phyloP scores from a whole-genome alignment of 2,888 invertebrate genomes.

The Tinea semifulvella region DNA sequence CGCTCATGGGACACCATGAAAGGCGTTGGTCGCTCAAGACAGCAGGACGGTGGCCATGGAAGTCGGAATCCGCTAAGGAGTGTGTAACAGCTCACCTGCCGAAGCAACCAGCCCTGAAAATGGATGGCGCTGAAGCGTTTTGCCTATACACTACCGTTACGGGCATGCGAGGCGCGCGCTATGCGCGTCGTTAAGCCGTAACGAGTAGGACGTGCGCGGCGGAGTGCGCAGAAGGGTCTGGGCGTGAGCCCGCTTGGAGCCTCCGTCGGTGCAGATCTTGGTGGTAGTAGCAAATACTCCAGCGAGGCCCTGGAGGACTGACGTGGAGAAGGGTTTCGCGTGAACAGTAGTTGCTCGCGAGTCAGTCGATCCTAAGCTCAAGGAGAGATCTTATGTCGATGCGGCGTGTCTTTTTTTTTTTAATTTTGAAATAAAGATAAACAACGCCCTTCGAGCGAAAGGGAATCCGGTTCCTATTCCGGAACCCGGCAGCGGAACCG shows the following conservation, averaged over 20 bases:
- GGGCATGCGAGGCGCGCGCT: conserved; percentile 31
- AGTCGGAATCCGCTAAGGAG: conserved; percentile 74
- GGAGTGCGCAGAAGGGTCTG: conserved; percentile 69
- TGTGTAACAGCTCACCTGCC: conserved; percentile 69
- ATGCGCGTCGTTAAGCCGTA: conserved; percentile 52
- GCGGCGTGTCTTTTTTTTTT: conserved; percentile 30
- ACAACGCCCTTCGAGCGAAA: conserved; percentile 57
- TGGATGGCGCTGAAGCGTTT: conserved; percentile 70
- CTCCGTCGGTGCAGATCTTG: conserved; percentile 69
- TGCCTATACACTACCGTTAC: conserved; percentile 57
- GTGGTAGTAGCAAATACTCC: conserved; percentile 78
- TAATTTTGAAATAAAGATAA: conserved; percentile 20
- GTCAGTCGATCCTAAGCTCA: conserved; percentile 68
- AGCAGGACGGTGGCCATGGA: conserved; percentile 79
- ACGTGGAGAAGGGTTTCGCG: conserved; percentile 64
- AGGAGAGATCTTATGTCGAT: conserved; percentile 56
- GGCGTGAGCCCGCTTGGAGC: conserved; percentile 58
- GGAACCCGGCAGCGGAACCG: conserved; percentile 67
- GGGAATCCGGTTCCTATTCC: conserved; percentile 68
- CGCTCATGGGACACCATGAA: conserved; percentile 43
- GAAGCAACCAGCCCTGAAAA: conserved; percentile 73
- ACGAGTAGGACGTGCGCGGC: conserved; percentile 65
- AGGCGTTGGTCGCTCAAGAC: conserved; percentile 71
- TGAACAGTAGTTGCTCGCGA: conserved; percentile 64
- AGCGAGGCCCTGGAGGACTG: conserved; percentile 69